Evolutionary conservation across 2,888 invertebrate species (phyloP), one percentile per base, ranked within the genome.

Genomic region (Leucophora obtusa): DNA sequence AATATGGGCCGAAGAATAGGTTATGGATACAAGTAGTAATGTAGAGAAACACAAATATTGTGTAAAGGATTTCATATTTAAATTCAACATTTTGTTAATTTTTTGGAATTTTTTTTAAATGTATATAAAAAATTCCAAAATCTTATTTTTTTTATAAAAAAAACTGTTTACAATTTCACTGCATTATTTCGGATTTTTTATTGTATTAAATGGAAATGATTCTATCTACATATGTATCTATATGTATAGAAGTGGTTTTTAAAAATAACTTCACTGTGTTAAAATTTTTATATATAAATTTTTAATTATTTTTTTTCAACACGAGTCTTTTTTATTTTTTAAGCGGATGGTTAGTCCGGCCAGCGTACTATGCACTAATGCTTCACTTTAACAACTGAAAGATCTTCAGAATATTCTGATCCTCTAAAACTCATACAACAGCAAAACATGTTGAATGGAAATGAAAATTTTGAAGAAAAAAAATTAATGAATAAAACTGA

Each of bases 221-320:
- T 77, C 51, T 72, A 63, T 76, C 21, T 28, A 3, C 5, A 24
- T 28, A 28, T 6, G 28, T 28, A 28, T 28, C 28, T 28, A 66
- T 76, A 58, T 80, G 62, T 71, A 66, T 50, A 63, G 58, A 73
- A 81, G 80, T 81, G 80, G 80, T 83, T 82, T 86, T 87, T 88
- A 88, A 83, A 88, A 88, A 88, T 89, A 88, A 87, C 84, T 83
- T 79, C 72, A 78, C 82, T 81, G 65, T 79, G 43, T 69, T 66
- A 47, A 66, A 77, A 66, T 59, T 17, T 59, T 18, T n/a, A 43
- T 53, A 71, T 33, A 59, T 28, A 33, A 47, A 58, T 63, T 63
- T 71, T 69, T 68, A 51, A 8, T 43, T 17, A 51, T 70, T 51
- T 63, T 50, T 70, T 35, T 68, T 66, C 47, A 38, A 33, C 43